Evolutionary conservation across 2,888 invertebrate species (phyloP), one percentile per base, ranked within the genome.

Genomic region (Acrobasis suavella): DNA sequence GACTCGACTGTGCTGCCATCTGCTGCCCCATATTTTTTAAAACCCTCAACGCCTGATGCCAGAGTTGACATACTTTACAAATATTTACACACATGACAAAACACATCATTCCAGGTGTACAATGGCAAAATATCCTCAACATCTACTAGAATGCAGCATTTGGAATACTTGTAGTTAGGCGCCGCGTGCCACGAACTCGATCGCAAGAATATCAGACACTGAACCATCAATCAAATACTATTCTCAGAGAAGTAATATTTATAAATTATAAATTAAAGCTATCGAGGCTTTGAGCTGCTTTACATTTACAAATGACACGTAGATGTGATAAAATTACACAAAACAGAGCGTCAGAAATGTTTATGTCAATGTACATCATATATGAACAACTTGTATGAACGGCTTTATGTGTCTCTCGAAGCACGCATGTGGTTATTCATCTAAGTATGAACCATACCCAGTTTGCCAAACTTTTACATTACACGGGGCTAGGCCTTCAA

Each of bases 161-260:
- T 61, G 61, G 61, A 61, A 61, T 54, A 60, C 46, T 51, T 54
- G 22, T 60, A 16, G 32, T 32, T 15, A 16, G 32, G 32, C 54
- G 52, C 49, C 61, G 54, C 61, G 54, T 22, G 42, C 56, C 56
- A 22, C 42, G 17, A 17, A 56, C 56, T 46, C 17, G 17, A 15
- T 8, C 14, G 52, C 7, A n/a, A 7, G 7, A 32, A 51, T 22
- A 12, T n/a, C 14, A 51, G 12, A 51, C 9, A 51, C 22, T 17
- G 51, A 52, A 5, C 8, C 32, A 46, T 46, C 51, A 7, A 50
- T 51, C 17, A 32, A 32, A 51, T 51, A 50, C 15, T 17, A 50
- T 14, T 12, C 22, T 51, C 14, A 22, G 9, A 22, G 22, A 32
- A 17, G 10, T 1, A 51, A 16, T 51, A 14, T 22, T 32, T 12